Base-by-base conservation (phyloP, 2,113 vertebrate genomes). In the Diphyllodes magnificus region DNA sequence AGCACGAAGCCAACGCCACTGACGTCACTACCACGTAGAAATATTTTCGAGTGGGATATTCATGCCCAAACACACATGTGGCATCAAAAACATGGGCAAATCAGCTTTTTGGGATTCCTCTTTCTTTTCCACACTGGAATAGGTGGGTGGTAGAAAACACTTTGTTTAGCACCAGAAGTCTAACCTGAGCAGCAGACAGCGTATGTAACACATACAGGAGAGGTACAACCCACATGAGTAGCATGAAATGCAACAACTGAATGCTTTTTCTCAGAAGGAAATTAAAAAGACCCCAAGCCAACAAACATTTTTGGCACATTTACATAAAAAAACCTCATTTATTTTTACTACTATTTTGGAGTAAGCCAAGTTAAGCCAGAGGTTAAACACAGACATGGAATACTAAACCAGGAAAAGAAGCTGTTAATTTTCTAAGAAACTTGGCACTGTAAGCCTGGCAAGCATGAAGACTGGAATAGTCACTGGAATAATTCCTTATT, bases 401-500 rank as follows among this genome's bases (percentile, higher is more conserved):
- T 12, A 69, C n/a, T 54, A 80, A 80, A 39, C 11, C 68, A 94
- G 54, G 51, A 86, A 68, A 76, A 93, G 25, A 76, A 71, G 51
- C 8, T 71, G 60, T 23, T 76, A 72, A 59, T 72, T 82, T 92
- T 64, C 33, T 77, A 47, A 89, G 56, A 92, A 90, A 73, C 45
- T 66, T 73, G 57, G 57, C 72, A 59, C 11, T 14, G 31, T 42
- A 86, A 89, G 50, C 23, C 50, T 64, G 88, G 57, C 40, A 93
- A 96, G 40, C 28, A 66, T 14, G 54, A 47, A 94, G 25, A 63
- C 30, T 79, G 53, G 27, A 82, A 82, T 5, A 86, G 27, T 18
- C 23, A 59, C 21, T 54, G 70, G 53, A 96, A 61, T 77, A 61
- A 88, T 42, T 86, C 63, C 33, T 66, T 61, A 90, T 96, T 93